Evolutionary conservation across 2,113 vertebrate genomes (phyloP).

Genomic region (Pomatostomus ruficeps): DNA sequence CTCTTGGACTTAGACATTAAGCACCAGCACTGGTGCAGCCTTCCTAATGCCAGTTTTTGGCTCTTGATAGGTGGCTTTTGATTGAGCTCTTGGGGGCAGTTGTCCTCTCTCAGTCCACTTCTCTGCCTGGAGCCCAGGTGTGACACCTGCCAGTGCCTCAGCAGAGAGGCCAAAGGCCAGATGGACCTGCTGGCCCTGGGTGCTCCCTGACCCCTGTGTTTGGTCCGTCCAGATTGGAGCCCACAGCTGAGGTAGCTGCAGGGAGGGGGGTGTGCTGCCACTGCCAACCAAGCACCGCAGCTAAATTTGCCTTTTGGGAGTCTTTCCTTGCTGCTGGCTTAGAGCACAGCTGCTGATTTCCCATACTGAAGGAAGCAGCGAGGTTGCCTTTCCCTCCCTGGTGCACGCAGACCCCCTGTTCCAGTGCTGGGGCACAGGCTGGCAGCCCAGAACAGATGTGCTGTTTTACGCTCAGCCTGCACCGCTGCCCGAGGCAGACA

Average conservation of each 20-base stretch:
- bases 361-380: not conserved
- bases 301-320: not conserved
- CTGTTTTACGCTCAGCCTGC: not conserved
- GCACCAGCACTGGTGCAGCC: not conserved
- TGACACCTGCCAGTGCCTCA: not conserved
- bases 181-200: not conserved
- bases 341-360: conserved; percentile 1
- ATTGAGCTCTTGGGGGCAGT: not conserved
- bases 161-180: not conserved
- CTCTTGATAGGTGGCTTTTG: not conserved
- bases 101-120: not conserved
- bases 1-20: not conserved
- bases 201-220: not conserved
- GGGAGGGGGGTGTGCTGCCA: not conserved
- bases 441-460: conserved; percentile 22
- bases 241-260: not conserved
- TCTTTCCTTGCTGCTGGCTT: not conserved
- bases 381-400: not conserved
- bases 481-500: not conserved
- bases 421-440: not conserved
- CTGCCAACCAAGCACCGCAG: not conserved
- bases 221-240: not conserved
- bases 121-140: not conserved
- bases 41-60: not conserved
- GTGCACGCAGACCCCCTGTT: accelerated